phyloP scores from a whole-genome alignment of 2,797 vertebrate species.

The Heteromormyrus szaboi region DNA sequence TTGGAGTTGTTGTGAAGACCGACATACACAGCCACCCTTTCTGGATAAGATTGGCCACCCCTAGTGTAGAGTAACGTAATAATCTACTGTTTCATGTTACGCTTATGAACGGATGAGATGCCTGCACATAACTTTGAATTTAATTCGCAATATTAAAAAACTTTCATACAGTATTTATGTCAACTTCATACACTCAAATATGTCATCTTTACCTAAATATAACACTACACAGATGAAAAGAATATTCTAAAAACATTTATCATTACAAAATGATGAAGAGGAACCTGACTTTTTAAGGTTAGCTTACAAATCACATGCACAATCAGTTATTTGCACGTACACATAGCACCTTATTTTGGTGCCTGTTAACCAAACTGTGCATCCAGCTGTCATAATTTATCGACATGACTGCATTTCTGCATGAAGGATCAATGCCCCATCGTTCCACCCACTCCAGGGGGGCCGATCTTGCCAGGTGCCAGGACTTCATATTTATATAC shows the following conservation, averaged over 20 bases:
- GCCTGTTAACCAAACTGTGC: background rate
- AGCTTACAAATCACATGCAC: background rate
- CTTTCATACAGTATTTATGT: background rate
- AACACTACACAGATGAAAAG: background rate
- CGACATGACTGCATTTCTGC: background rate
- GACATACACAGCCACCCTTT: background rate
- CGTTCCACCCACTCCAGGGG: background rate
- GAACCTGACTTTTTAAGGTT: background rate
- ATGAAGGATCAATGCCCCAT: background rate
- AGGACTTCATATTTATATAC: background rate
- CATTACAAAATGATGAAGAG: background rate
- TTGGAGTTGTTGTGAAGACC: background rate
- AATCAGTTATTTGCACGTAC: background rate
- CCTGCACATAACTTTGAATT: background rate
- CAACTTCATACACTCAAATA: background rate
- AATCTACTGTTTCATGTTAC: background rate
- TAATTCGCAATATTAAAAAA: background rate
- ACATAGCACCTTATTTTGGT: background rate
- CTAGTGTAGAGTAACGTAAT: background rate
- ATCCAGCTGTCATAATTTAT: background rate
- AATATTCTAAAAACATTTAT: background rate
- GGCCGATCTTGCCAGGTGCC: background rate
- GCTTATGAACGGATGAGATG: background rate
- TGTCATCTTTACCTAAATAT: background rate
- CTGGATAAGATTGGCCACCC: background rate